Evolutionary conservation across 2,888 invertebrate species (phyloP), one percentile per base, ranked within the genome.

Genomic region (Netelia virgata): DNA sequence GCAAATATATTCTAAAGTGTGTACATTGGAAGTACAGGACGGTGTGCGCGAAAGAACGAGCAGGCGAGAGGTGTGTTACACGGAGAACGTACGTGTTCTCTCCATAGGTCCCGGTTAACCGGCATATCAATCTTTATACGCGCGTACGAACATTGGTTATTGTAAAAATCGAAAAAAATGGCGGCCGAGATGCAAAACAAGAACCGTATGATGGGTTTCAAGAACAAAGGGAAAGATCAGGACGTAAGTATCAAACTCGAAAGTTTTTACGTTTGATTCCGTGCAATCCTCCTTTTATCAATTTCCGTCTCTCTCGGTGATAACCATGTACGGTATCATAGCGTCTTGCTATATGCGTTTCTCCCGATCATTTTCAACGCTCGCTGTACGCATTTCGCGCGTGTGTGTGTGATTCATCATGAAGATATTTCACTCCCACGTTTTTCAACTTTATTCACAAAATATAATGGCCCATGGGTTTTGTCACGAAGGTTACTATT

Each of bases 201-300:
- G 95, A 97, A 96, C 96, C 97, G 98, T 95, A 96, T 98, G 96
- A 97, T 97, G 94, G 97, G 96, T 94, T 98, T 98, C 95, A 99
- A 99, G 97, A 99, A 99, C 96, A 98, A 98, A 96, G 99, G 99
- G 93, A 99, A 99, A 96, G 99, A 99, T 96, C 98, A 98, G 95
- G 99, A 99, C 95, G 99, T 98, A 95, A 97, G 98, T 96, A 94
- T 85, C 43, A 57, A 47, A 59, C 50, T 57, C 73, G 16, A 47
- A 36, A 23, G 1, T 41, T 63, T 50, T 59, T 0, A 10, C 50
- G 10, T 41, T 36, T 28, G 1, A 28, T 57, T 69, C 55, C n/a
- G 14, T 14, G 1, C 16, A 28, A 63, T n/a, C 18, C 55, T 64
- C 11, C 14, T n/a, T 47, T 53, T 61, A 18, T 57, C 36, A 36